Conservation (phyloP, 2,797 vertebrate species). For the Pygocentrus nattereri region DNA sequence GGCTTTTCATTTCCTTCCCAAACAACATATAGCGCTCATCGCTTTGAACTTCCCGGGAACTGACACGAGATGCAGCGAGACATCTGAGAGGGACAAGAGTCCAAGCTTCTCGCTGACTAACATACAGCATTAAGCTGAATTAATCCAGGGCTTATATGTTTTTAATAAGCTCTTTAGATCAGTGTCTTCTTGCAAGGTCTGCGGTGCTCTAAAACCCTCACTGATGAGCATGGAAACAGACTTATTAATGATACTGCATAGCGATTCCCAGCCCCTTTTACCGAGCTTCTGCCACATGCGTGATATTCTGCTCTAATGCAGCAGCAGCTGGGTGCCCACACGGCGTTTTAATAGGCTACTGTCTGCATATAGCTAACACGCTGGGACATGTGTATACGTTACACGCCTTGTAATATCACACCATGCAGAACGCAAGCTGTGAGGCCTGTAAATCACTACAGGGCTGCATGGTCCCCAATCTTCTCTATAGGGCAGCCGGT, state of each 20-base stretch:
- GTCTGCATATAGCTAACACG: neutral
- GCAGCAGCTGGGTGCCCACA: neutral
- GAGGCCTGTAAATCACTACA: neutral
- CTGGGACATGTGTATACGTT: slow-evolving; percentile 4
- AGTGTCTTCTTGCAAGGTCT: neutral
- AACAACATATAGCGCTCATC: neutral
- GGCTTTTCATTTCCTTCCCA: neutral
- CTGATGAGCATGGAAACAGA: neutral
- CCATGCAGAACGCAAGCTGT: neutral
- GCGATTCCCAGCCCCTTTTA: neutral
- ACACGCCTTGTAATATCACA: slow-evolving; percentile 14
- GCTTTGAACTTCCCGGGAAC: neutral
- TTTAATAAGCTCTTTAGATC: slow-evolving; percentile 20
- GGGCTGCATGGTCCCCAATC: neutral
- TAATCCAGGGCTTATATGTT: slow-evolving; percentile 16
- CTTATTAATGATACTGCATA: neutral
- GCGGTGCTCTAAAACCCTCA: too few species aligned
- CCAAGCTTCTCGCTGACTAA: neutral
- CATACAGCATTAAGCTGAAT: neutral
- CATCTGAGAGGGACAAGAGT: slow-evolving; percentile 10
- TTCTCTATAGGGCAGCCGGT: neutral
- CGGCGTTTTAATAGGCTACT: slow-evolving; percentile 7
- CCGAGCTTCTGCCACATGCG: neutral
- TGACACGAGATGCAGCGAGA: neutral
- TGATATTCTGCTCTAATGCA: neutral